phyloP scores from a whole-genome alignment of 2,797 vertebrate species.

The Rhinatrema bivittatum region DNA sequence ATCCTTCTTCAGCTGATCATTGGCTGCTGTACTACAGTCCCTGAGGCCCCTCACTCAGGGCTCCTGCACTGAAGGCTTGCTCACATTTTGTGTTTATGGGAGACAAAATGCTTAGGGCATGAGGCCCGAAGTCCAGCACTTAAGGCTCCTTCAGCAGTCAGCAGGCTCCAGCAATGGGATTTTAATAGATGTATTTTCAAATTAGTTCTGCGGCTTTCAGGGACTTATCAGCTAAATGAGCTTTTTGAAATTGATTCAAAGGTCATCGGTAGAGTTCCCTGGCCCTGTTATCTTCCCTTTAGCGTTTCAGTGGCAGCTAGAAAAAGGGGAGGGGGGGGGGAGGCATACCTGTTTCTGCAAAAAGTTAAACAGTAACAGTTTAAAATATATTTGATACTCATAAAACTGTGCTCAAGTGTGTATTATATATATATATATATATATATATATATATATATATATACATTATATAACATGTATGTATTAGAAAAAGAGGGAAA shows the following conservation, averaged over 20 bases:
- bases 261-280: slow-evolving; percentile 45
- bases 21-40: background rate
- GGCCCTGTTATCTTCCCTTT: slow-evolving; percentile 33
- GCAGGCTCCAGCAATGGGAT: slow-evolving; percentile 43
- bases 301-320: slow-evolving; percentile 22
- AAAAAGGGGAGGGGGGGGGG: background rate
- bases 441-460: too few relatives aligned
- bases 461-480: too few relatives aligned
- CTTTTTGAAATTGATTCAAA: slow-evolving; percentile 58
- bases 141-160: too few relatives aligned
- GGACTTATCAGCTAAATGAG: slow-evolving; percentile 61
- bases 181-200: slow-evolving; percentile 55
- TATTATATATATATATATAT: too few relatives aligned
- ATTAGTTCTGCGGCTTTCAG: slow-evolving; percentile 53
- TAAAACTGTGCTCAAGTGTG: too few relatives aligned
- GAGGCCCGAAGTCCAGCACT: too few relatives aligned
- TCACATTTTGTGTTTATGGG: background rate
- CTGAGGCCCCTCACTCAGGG: background rate
- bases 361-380: background rate
- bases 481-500: too few relatives aligned
- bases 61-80: slow-evolving; percentile 12
- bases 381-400: slow-evolving; percentile 16
- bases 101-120: background rate
- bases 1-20: too few relatives aligned
- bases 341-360: background rate